Percentiles rank a stretch among this genome's conserved stretches.
phyloP scores from a whole-genome alignment of 1,140 invertebrate genomes.

The Holotrichia oblita region DNA sequence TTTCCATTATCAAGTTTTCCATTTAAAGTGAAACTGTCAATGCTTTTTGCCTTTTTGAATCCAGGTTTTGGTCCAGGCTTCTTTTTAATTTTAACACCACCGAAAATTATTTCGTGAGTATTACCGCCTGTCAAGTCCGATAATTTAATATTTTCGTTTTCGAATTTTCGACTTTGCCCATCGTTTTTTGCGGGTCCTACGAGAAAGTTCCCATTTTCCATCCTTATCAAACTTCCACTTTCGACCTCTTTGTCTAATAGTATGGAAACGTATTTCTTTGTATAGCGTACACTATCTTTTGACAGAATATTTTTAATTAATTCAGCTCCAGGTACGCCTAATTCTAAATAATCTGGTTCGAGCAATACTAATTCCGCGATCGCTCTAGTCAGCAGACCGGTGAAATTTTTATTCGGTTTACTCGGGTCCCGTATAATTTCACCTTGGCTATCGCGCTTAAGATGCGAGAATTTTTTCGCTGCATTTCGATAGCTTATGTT shows the following conservation, averaged over 20 bases:
- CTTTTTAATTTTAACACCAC: constrained; percentile 43
- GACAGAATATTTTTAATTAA: constrained; percentile 71
- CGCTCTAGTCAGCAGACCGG: constrained; percentile 69
- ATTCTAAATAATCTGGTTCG: constrained; percentile 75
- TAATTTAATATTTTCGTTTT: constrained; percentile 37
- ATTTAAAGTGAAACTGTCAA: constrained; percentile 47
- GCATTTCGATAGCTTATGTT: constrained; percentile 85
- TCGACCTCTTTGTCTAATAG: constrained; percentile 73
- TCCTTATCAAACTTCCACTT: constrained; percentile 71
- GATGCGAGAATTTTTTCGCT: constrained; percentile 70
- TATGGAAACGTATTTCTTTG: constrained; percentile 71
- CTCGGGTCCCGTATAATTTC: constrained; percentile 39
- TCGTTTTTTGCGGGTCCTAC: constrained; percentile 65
- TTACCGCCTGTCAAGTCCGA: constrained; percentile 16
- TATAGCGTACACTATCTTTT: constrained; percentile 70
- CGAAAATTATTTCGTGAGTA: constrained; percentile 15
- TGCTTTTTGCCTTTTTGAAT: constrained; percentile 44
- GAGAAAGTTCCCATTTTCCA: constrained; percentile 74
- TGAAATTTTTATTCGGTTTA: constrained; percentile 57
- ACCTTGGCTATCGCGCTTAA: constrained; percentile 64
- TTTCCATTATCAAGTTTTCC: constrained; percentile 45
- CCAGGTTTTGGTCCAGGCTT: constrained; percentile 44
- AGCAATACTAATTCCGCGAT: constrained; percentile 74
- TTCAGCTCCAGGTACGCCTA: constrained; percentile 72
- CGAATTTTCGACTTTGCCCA: constrained; percentile 31